Evolutionary conservation across 2,113 vertebrate genomes (phyloP), one percentile per base, ranked within the genome.

Genomic region (Motacilla tschutschensis): DNA sequence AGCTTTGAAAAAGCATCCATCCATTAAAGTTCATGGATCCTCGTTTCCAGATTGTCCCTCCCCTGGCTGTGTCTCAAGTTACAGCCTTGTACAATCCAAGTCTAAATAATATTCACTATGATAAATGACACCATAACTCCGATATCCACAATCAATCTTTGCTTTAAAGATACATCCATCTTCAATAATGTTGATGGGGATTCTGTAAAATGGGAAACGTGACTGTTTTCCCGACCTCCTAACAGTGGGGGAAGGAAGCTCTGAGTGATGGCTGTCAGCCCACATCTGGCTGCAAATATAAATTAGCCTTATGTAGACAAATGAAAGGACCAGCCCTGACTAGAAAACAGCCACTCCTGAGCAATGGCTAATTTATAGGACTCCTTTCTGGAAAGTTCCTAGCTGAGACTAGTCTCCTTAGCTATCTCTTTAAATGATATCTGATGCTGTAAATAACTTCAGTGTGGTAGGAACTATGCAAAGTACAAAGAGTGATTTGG

Each of bases 131-230:
- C 98, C 98, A 98, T 98, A 98, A 98, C 98, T 98, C 98, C 98
- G 98, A 99, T 99, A 99, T 98, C 98, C 98, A 98, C 98, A 98
- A 99, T 99, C 98, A 98, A 99, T 99, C 99, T 98, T 98, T 97
- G 98, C 98, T 99, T 98, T 99, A 99, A 99, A 98, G 98, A 98
- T 98, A 97, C 98, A 99, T 99, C 98, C 98, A 98, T 99, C 98
- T 99, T 98, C 98, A 97, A 97, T 98, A 98, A 98, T 98, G 98
- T 98, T 98, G 98, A 98, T 98, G 98, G 98, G 98, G 98, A 98
- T 98, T 98, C 98, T 98, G 97, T 98, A 97, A 97, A 97, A 98
- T 96, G 97, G 97, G 98, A 97, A 98, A 98, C 97, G 98, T 97
- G 98, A 98, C 98, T 98, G 97, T 97, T 98, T 97, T 96, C 94